phyloP scores from a whole-genome alignment of 1,140 invertebrate genomes.

The Hypothenemus hampei region DNA sequence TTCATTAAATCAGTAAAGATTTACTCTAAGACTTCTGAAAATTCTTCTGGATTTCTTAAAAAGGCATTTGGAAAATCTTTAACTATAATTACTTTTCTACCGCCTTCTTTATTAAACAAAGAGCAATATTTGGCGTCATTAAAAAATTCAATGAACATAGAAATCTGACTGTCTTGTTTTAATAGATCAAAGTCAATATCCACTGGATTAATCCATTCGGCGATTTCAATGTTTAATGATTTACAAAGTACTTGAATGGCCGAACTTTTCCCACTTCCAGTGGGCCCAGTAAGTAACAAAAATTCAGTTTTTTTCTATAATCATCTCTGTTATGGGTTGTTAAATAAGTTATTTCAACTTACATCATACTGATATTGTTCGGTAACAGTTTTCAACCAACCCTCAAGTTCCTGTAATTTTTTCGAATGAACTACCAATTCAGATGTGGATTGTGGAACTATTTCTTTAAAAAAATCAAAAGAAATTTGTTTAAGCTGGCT shows the following conservation, averaged over 20 bases:
- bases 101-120: constrained; percentile 47
- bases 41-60: constrained; percentile 54
- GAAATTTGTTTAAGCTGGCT: constrained; percentile 9
- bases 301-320: constrained; percentile 45
- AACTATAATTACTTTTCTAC: constrained; percentile 56
- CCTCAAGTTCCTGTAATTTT: constrained; percentile 55
- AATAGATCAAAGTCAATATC: constrained; percentile 50
- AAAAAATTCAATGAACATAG: constrained; percentile 63
- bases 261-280: constrained; percentile 67
- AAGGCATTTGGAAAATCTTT: constrained; percentile 74
- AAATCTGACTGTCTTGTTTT: constrained; percentile 53
- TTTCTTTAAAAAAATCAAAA: constrained; percentile 45
- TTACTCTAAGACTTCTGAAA: constrained; percentile 61
- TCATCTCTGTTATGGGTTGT: not conserved
- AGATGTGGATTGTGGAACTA: constrained; percentile 49
- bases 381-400: constrained; percentile 26
- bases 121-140: constrained; percentile 64
- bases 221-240: constrained; percentile 53
- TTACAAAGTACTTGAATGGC: constrained; percentile 56
- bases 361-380: no score
- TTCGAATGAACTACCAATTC: constrained; percentile 59
- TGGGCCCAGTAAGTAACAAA: constrained; percentile 61
- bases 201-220: constrained; percentile 69
- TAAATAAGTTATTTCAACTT: not conserved
- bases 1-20: no score